Evolutionary conservation across 2,113 vertebrate species (phyloP).

Genomic region (Morphnarchus princeps): DNA sequence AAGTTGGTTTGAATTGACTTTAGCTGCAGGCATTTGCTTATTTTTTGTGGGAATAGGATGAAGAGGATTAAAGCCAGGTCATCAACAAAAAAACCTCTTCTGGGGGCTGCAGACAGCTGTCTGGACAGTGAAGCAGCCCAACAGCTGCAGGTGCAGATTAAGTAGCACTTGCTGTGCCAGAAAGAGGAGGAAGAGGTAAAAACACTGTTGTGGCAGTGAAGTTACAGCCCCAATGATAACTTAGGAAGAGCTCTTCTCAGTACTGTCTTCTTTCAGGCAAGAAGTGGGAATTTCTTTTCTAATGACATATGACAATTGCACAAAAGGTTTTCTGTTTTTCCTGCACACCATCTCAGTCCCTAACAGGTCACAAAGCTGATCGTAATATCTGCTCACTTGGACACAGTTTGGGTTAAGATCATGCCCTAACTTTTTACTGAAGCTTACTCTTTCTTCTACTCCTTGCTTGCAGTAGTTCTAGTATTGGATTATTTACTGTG

Average conservation of each 20-base stretch:
- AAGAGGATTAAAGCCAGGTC: neutral
- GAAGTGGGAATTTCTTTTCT: neutral
- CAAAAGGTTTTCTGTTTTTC: neutral
- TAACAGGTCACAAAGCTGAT: neutral
- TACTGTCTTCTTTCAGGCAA: neutral
- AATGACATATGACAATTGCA: neutral
- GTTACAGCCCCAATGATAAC: neutral
- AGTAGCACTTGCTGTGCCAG: neutral
- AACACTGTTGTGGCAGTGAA: neutral
- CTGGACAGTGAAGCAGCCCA: neutral
- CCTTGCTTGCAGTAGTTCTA: neutral
- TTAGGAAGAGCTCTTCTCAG: neutral
- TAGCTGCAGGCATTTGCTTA: neutral
- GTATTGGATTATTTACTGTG: neutral
- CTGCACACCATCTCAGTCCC: neutral
- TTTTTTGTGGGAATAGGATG: neutral
- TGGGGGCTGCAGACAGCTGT: neutral
- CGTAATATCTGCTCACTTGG: neutral
- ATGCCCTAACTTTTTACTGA: neutral
- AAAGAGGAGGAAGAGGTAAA: neutral
- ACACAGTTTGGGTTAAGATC: neutral
- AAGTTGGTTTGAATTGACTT: neutral
- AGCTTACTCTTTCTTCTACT: neutral
- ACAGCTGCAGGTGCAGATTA: neutral
- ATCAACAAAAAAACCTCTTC: neutral